Evolutionary conservation across 2,113 vertebrate species (phyloP).

Genomic region (Felis chaus): DNA sequence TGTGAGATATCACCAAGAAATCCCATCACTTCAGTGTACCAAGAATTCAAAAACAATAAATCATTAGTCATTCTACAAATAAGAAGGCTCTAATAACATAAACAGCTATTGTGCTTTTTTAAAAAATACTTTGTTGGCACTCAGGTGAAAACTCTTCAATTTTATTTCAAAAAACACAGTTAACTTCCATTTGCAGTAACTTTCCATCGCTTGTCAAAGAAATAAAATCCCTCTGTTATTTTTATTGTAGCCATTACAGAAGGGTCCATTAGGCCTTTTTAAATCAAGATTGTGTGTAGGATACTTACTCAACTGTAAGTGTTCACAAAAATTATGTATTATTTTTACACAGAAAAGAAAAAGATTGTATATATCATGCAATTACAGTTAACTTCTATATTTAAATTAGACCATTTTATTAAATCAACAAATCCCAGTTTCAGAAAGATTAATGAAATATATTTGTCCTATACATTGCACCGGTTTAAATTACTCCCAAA

Average conservation of each 20-base stretch:
- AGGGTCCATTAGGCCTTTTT: neutral
- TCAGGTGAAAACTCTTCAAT: slow-evolving; percentile 10
- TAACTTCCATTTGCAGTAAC: slow-evolving; percentile 13
- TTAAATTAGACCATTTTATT: slow-evolving; percentile 53
- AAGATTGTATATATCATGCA: neutral
- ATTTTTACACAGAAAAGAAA: slow-evolving; percentile 21
- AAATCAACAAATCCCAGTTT: slow-evolving; percentile 28
- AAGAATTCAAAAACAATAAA: slow-evolving; percentile 45
- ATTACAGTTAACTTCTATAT: slow-evolving; percentile 40
- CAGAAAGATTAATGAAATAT: slow-evolving; percentile 34
- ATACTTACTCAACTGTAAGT: neutral
- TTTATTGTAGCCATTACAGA: slow-evolving; percentile 2
- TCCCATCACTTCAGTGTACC: neutral
- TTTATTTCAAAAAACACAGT: slow-evolving; percentile 36
- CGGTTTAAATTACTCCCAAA: slow-evolving; percentile 37
- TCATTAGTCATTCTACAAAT: slow-evolving; percentile 21
- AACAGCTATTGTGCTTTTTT: neutral
- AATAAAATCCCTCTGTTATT: slow-evolving; percentile 13
- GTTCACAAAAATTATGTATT: neutral
- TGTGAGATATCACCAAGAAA: slow-evolving; percentile 10
- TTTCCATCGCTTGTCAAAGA: slow-evolving; percentile 49
- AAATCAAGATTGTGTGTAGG: neutral
- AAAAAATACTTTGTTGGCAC: neutral
- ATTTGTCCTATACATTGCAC: slow-evolving; percentile 26
- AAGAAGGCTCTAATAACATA: slow-evolving; percentile 25